A percentile compares a stretch with the other conserved stretches of the same genome.
phyloP scores from a whole-genome alignment of 1,140 invertebrate species.

The Cydia amplana region DNA sequence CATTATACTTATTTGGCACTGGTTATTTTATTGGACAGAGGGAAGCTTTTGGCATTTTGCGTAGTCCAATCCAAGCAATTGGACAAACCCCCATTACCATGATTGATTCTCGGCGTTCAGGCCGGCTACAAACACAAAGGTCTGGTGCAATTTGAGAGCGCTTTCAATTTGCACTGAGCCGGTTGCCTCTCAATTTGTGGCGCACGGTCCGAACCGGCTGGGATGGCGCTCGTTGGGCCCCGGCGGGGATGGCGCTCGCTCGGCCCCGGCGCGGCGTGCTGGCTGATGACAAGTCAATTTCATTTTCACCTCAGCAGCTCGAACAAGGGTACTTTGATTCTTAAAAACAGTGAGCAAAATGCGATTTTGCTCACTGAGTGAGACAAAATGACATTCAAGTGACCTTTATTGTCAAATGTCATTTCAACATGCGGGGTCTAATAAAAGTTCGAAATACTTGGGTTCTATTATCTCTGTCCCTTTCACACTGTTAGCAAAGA shows the following conservation, averaged over 20 bases:
- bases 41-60: slow-evolving; percentile 42
- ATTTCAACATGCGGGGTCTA: too few species aligned
- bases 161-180: slow-evolving; percentile 69
- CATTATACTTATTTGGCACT: background rate
- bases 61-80: slow-evolving; percentile 66
- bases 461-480: too few species aligned
- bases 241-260: slow-evolving; percentile 1
- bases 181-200: slow-evolving; percentile 51
- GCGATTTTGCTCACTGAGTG: too few species aligned
- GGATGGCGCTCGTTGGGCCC: background rate
- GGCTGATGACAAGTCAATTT: slow-evolving; percentile 15
- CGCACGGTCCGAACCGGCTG: slow-evolving; percentile 17
- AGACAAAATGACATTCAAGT: too few species aligned
- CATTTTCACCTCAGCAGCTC: too few species aligned
- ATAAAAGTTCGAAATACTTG: too few species aligned
- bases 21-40: background rate
- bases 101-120: slow-evolving; percentile 68
- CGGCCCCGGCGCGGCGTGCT: background rate
- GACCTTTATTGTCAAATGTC: too few species aligned
- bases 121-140: slow-evolving; percentile 69
- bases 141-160: slow-evolving; percentile 62
- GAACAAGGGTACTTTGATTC: too few species aligned
- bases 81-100: slow-evolving; percentile 71
- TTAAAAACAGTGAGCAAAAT: too few species aligned
- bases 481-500: too few species aligned